Percentiles rank a stretch among this genome's conserved stretches.
phyloP scores from a whole-genome alignment of 2,113 vertebrate species.

The Proterorhinus semilunaris region DNA sequence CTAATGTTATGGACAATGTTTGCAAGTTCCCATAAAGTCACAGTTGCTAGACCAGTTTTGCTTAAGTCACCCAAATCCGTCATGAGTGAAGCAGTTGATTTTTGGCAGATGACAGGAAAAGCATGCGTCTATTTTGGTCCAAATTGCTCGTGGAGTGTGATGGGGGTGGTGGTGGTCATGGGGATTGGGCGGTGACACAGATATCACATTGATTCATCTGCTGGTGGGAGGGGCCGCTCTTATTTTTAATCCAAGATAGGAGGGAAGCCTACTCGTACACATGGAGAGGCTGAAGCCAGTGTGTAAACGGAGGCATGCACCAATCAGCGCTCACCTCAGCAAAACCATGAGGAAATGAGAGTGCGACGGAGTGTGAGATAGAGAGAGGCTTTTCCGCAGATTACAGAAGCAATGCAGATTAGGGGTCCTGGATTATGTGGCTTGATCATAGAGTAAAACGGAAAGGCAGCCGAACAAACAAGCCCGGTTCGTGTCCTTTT shows the following conservation, averaged over 20 bases:
- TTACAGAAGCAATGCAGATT: slow-evolving; percentile 71
- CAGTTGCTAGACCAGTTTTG: too few relatives aligned
- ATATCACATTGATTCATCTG: slow-evolving; percentile 62
- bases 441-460: slow-evolving; percentile 51
- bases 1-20: too few relatives aligned
- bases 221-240: slow-evolving; percentile 26
- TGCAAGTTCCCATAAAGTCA: too few relatives aligned
- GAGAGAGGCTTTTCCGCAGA: slow-evolving; percentile 63
- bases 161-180: slow-evolving; percentile 18
- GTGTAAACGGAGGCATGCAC: slow-evolving; percentile 51
- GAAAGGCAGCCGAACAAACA: slow-evolving; percentile 37
- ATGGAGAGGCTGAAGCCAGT: slow-evolving; percentile 41
- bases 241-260: slow-evolving; percentile 63
- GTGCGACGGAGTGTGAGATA: slow-evolving; percentile 43
- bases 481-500: slow-evolving; percentile 25
- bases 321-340: slow-evolving; percentile 67
- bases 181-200: slow-evolving; percentile 49
- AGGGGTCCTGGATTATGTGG: slow-evolving; percentile 67
- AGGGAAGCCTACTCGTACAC: slow-evolving; percentile 21
- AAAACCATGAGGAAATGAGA: slow-evolving; percentile 70
- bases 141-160: slow-evolving; percentile 2
- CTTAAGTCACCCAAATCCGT: too few relatives aligned
- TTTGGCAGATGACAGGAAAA: not conserved
- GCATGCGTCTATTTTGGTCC: not conserved
- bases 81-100: too few relatives aligned